Base-by-base conservation (phyloP, 2,797 vertebrate species). In the Danio tinwini region DNA sequence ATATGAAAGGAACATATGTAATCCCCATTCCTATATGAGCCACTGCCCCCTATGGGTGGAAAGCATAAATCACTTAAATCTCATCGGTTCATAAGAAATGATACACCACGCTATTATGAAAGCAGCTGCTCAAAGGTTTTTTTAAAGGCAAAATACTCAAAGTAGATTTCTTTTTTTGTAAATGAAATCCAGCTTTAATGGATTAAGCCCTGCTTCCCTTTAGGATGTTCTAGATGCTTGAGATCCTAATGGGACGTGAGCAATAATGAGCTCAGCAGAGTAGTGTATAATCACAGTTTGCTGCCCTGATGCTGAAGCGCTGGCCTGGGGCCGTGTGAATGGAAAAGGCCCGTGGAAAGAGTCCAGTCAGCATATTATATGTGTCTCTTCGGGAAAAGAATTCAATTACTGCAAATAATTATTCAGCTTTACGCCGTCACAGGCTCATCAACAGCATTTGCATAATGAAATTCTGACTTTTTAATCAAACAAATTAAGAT, bases 311-410 rank as follows among this genome's bases (percentile, higher is more conserved):
- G 74, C 39, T 8, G 7, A 39, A 72, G 65, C 78, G 73, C 76
- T 85, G 80, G 81, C 81, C 82, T 72, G 69, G 62, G 76, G 86
- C 87, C 86, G 82, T 84, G 81, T 84, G 88, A 90, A 86, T 89
- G 87, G 90, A 86, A 29, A 29, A 89, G 58, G 87, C 87, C 88
- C 86, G 87, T 86, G 89, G 90, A 89, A 85, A 90, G 86, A 86
- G 84, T 93, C 90, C 90, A 89, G 87, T 85, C 84, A 86, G 86
- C 84, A 85, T 74, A 82, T 82, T 85, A 65, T 71, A 68, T 69
- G 81, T 80, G 86, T 85, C 84, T 85, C 84, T 69, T 85, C 47
- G 71, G 29, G 78, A 70, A 80, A 84, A 74, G 69, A 86, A 83
- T 82, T 83, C 84, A 88, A 83, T 85, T 84, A 84, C 16, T 77